Evolutionary conservation across 2,888 invertebrate genomes (phyloP), one percentile per base, ranked within the genome.

Genomic region (Criorhina ranunculi): DNA sequence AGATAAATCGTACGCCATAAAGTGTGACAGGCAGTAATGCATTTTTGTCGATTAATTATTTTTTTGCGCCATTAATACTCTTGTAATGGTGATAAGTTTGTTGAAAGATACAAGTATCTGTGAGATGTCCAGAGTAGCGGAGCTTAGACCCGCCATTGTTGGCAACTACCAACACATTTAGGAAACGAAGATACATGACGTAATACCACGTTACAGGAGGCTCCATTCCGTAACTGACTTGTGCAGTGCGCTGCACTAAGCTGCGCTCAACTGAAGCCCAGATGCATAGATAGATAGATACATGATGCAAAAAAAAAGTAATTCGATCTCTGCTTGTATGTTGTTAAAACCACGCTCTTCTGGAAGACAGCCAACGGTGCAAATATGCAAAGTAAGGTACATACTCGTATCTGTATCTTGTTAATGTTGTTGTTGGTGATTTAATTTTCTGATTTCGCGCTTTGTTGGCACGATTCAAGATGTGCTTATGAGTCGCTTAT

Each of bases 11-110:
- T 80, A 75, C 67, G 70, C 80, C 66, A 76, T 80, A 70, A 85
- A 76, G 75, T 85, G 70, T 85, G 85, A 85, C 85, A 85, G 64
- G 75, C 51, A 40, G 57, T 66, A 76, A 70, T 76, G 80, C 53
- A 80, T 80, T 79, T 85, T 75, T 80, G 80, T 66, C 75, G 75
- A 79, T 85, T 76, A 85, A 76, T 80, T 80, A 55, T 75, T 75
- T 75, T 60, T 59, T 35, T 44, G 49, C 69, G 59, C 79, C 69
- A 78, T 60, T 78, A 73, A 72, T 78, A 46, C 59, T 60, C 53
- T 60, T 75, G 85, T 60, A 76, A 75, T 80, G 69, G 59, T 80
- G 85, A 80, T 85, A 76, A 60, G 49, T 53, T 37, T 70, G 73
- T 40, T 80, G 79, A 83, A 83, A 83, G 62, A 24, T 24, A 24